Evolutionary conservation across 2,113 vertebrate species (phyloP).

Genomic region (Periophthalmus modestus): DNA sequence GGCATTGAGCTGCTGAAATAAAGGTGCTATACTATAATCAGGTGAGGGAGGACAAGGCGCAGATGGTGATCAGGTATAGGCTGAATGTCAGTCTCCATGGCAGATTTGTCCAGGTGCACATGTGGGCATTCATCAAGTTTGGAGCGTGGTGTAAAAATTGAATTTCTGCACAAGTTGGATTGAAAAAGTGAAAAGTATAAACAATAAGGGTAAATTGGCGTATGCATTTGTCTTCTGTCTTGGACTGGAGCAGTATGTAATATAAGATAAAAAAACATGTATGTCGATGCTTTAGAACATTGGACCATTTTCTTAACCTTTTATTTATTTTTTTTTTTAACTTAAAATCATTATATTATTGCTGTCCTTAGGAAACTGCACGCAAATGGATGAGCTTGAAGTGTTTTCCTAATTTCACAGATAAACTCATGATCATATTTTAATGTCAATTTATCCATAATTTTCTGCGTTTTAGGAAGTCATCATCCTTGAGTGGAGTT

Average conservation of each 20-base stretch:
- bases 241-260: too few relatives aligned
- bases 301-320: too few relatives aligned
- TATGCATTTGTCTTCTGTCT: too few relatives aligned
- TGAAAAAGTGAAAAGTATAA: neutral
- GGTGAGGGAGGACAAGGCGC: neutral
- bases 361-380: neutral
- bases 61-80: neutral
- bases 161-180: neutral
- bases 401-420: slow-evolving; percentile 30
- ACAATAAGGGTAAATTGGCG: neutral
- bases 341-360: neutral
- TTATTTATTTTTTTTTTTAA: too few relatives aligned
- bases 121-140: neutral
- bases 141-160: neutral
- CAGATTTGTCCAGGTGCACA: neutral
- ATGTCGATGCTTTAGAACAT: too few relatives aligned
- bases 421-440: slow-evolving; percentile 31
- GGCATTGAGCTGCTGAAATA: neutral
- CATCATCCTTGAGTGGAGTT: slow-evolving; percentile 68
- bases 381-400: neutral
- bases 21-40: slow-evolving; percentile 4
- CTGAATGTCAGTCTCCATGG: slow-evolving; percentile 2
- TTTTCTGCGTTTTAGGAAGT: slow-evolving; percentile 50
- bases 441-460: slow-evolving; percentile 38
- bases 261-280: too few relatives aligned